Conservation (phyloP, 2,113 vertebrate genomes). For the Limanda limanda region DNA sequence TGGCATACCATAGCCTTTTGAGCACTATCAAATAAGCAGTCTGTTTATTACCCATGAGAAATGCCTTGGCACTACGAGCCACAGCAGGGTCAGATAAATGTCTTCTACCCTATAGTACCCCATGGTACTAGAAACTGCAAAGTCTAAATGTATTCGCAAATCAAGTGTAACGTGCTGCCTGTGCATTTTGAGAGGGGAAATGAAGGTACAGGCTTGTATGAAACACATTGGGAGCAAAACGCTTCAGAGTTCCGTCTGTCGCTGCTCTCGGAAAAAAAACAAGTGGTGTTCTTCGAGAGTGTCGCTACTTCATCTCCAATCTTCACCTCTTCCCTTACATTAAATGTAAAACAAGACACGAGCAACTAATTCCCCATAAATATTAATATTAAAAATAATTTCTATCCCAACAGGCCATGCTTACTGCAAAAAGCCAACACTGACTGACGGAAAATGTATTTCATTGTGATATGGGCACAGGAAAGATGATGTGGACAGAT, state of each 20-base stretch:
- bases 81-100: conserved; percentile 63
- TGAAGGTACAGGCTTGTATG: conserved; percentile 54
- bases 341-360: conserved; percentile 67
- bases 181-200: conserved; percentile 65
- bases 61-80: conserved; percentile 51
- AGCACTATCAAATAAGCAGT: conserved; percentile 62
- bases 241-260: conserved; percentile 68
- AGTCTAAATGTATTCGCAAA: conserved; percentile 73
- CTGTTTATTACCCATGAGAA: conserved; percentile 66
- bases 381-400: conserved; percentile 57
- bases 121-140: conserved; percentile 56
- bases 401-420: conserved; percentile 48
- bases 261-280: conserved; percentile 34
- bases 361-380: conserved; percentile 42
- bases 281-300: conserved; percentile 56
- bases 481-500: conserved; percentile 67
- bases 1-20: conserved; percentile 49
- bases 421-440: conserved; percentile 51
- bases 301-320: conserved; percentile 63
- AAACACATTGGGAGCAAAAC: conserved; percentile 69
- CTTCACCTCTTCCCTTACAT: conserved; percentile 28
- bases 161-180: conserved; percentile 70
- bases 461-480: conserved; percentile 43
- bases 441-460: conserved; percentile 65
- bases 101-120: conserved; percentile 21